Evolutionary conservation across 2,113 vertebrate genomes (phyloP).

Genomic region (Pagrus major): DNA sequence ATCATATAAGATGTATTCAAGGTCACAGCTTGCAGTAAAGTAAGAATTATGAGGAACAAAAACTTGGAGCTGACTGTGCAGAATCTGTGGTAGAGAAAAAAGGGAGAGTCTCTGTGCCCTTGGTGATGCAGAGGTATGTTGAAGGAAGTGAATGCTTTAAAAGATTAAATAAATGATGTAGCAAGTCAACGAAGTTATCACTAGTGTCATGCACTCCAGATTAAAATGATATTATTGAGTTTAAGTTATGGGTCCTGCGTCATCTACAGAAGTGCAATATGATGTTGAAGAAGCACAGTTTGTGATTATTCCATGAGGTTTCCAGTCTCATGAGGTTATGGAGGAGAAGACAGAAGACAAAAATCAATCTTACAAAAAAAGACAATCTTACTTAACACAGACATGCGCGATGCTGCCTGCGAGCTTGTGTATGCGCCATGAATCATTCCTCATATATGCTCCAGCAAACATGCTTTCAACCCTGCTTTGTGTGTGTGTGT

Average conservation of each 20-base stretch:
- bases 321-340: background rate
- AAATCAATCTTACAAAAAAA: conserved; percentile 56
- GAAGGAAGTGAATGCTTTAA: background rate
- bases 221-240: background rate
- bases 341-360: background rate
- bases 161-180: background rate
- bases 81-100: background rate
- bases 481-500: background rate
- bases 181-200: background rate
- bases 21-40: conserved; percentile 16
- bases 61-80: conserved; percentile 23
- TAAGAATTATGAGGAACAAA: conserved; percentile 5
- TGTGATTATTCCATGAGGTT: background rate
- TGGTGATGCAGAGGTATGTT: background rate
- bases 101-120: background rate
- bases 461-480: too few relatives aligned
- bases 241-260: background rate
- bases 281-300: too few relatives aligned
- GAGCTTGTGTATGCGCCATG: background rate
- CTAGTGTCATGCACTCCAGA: background rate
- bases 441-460: conserved; percentile 47
- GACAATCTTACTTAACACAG: conserved; percentile 9
- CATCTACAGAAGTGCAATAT: background rate
- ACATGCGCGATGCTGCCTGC: background rate
- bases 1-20: conserved; percentile 3